phyloP scores from a whole-genome alignment of 2,888 invertebrate species.

The Volucella inanis region DNA sequence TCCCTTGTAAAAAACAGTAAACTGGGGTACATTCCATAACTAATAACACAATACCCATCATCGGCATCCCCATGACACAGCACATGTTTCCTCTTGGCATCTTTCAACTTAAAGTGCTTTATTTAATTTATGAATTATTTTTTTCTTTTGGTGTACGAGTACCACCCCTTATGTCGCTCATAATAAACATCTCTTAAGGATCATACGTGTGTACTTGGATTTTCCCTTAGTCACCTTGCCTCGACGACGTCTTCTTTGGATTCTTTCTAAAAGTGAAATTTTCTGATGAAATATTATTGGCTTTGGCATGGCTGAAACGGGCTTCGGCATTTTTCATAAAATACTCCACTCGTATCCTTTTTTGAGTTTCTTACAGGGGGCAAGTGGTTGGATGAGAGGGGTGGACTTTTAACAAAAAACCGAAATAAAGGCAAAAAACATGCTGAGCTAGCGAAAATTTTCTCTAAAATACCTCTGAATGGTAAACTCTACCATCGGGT shows the following conservation, averaged over 20 bases:
- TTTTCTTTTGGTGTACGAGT: neutral
- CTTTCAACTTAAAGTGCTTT: slow-evolving; percentile 31
- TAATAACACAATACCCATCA: neutral
- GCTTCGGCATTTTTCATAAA: neutral
- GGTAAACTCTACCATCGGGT: neutral
- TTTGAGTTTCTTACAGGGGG: neutral
- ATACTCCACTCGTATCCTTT: neutral
- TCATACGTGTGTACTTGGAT: neutral
- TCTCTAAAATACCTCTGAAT: slow-evolving; percentile 37
- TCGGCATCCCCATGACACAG: too few relatives aligned
- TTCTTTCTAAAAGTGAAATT: slow-evolving; percentile 14
- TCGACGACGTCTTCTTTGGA: slow-evolving; percentile 18
- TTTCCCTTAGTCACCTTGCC: neutral
- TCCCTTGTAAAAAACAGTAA: slow-evolving; percentile 6
- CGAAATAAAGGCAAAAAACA: slow-evolving; percentile 12
- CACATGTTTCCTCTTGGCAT: neutral
- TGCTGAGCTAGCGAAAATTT: slow-evolving; percentile 25
- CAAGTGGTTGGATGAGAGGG: too few relatives aligned
- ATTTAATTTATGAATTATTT: slow-evolving; percentile 45
- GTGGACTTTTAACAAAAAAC: neutral
- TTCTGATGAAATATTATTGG: slow-evolving; percentile 12
- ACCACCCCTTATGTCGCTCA: neutral
- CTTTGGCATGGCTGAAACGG: neutral
- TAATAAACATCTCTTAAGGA: neutral
- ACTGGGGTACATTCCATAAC: neutral